Percentiles rank a stretch among this genome's conserved stretches.
These are phyloP conservation scores for Cryptomyrus ogoouensis DNA, from an alignment of 2,113 vertebrate species.

Conservation along the genomic window DNA sequence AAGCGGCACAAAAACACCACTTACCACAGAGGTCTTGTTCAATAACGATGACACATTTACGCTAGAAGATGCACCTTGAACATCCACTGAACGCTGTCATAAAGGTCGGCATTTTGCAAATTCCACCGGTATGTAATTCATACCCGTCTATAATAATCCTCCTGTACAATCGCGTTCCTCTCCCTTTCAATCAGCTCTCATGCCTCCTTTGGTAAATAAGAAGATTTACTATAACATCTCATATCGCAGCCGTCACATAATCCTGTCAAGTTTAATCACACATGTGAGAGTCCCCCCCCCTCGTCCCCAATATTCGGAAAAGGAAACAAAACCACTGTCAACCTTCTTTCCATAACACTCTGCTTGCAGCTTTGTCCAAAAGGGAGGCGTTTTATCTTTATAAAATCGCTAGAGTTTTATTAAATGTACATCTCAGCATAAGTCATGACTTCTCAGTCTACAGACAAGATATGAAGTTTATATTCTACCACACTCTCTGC, in stretches of 20 bases:
- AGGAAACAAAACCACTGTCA: not conserved
- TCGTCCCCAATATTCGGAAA: not conserved
- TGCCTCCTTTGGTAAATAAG: constrained; percentile 17
- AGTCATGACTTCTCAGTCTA: constrained; percentile 10
- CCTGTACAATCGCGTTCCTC: not conserved
- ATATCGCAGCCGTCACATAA: not conserved
- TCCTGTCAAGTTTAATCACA: not conserved
- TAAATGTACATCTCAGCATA: not conserved
- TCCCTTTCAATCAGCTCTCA: not conserved
- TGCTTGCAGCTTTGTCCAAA: not conserved
- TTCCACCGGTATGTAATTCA: constrained; percentile 14
- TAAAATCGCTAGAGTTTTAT: constrained; percentile 9
- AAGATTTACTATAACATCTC: constrained; percentile 18
- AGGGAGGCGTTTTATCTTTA: constrained; percentile 9
- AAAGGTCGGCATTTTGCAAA: not conserved
- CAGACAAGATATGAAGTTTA: not conserved
- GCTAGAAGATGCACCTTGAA: not conserved
- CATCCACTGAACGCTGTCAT: not conserved
- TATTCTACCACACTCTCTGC: not conserved
- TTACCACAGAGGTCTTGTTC: not conserved
- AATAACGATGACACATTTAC: not conserved
- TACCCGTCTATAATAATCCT: not conserved
- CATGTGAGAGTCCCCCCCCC: not conserved
- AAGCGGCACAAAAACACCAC: not conserved
- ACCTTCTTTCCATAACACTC: not conserved